Percentiles rank a stretch among this genome's conserved stretches.
Evolutionary conservation across 2,797 vertebrate species (phyloP).

Genomic region (Siniperca obscura): DNA sequence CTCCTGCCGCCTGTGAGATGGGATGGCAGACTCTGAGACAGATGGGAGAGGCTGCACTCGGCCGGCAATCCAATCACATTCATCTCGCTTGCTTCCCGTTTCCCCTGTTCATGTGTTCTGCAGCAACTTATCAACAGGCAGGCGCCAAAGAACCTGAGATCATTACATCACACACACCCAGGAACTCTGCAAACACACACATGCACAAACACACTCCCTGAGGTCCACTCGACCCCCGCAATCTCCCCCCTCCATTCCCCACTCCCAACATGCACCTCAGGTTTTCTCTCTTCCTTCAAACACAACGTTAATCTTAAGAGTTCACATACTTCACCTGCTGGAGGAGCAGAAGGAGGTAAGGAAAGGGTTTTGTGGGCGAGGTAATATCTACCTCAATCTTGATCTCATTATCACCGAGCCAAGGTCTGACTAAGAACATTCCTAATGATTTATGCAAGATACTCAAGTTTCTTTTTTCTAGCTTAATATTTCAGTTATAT

Average conservation of each 20-base stretch:
- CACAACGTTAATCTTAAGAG: constrained; percentile 57
- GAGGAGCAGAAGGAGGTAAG: constrained; percentile 46
- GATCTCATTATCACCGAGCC: constrained; percentile 70
- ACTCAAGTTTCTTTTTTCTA: constrained; percentile 68
- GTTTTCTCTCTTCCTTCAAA: constrained; percentile 56
- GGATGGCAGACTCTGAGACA: constrained; percentile 90
- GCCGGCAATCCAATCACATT: constrained; percentile 89
- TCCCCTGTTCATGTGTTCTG: constrained; percentile 79
- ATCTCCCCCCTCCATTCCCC: constrained; percentile 19
- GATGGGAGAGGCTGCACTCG: constrained; percentile 88
- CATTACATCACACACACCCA: constrained; percentile 77
- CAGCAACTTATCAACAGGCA: constrained; percentile 88
- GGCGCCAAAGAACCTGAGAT: constrained; percentile 80
- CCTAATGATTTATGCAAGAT: constrained; percentile 77
- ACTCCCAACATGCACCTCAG: constrained; percentile 44
- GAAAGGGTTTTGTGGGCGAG: constrained; percentile 39
- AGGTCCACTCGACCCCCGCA: constrained; percentile 58
- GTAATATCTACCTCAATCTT: constrained; percentile 71
- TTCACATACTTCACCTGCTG: constrained; percentile 58
- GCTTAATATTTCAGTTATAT: constrained; percentile 68
- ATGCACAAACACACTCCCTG: constrained; percentile 47
- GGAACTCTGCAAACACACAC: constrained; percentile 58
- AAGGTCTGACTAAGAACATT: constrained; percentile 65
- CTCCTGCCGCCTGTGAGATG: constrained; percentile 89
- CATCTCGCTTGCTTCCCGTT: constrained; percentile 84